Conservation (phyloP, 2,888 invertebrate genomes). For the Atherix ibis region DNA sequence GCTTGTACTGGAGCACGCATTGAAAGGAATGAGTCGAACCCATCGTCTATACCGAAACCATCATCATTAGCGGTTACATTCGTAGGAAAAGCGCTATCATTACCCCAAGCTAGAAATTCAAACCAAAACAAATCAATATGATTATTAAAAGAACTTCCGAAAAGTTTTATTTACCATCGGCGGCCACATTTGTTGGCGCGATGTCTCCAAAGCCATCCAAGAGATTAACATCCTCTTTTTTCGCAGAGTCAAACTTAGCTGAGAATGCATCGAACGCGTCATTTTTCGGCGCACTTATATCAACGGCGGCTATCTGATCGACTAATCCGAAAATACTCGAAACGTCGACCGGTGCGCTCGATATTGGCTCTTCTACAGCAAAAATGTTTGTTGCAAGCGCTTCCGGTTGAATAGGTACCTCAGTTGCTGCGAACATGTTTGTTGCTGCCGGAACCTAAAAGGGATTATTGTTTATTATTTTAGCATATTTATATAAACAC, state of each 20-base stretch:
- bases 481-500: conserved; percentile 11
- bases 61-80: conserved; percentile 15
- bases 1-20: conserved; percentile 50
- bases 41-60: conserved; percentile 54
- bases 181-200: conserved; percentile 20
- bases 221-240: conserved; percentile 30
- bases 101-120: conserved; percentile 26
- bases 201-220: conserved; percentile 26
- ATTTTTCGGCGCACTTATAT: too few relatives aligned
- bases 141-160: not conserved
- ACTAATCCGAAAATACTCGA: conserved; percentile 28
- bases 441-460: conserved; percentile 14
- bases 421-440: conserved; percentile 13
- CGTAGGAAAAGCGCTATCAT: conserved; percentile 28
- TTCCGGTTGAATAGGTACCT: conserved; percentile 11
- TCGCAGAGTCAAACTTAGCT: conserved; percentile 62
- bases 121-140: not conserved
- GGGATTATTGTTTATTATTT: conserved; percentile 10
- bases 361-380: conserved; percentile 9
- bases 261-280: conserved; percentile 78
- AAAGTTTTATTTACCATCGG: conserved; percentile 23
- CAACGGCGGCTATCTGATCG: conserved; percentile 20
- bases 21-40: conserved; percentile 65
- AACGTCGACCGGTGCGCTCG: not conserved
- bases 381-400: conserved; percentile 22